Evolutionary conservation across 2,888 invertebrate genomes (phyloP).

Genomic region (Lumbricus terrestris): DNA sequence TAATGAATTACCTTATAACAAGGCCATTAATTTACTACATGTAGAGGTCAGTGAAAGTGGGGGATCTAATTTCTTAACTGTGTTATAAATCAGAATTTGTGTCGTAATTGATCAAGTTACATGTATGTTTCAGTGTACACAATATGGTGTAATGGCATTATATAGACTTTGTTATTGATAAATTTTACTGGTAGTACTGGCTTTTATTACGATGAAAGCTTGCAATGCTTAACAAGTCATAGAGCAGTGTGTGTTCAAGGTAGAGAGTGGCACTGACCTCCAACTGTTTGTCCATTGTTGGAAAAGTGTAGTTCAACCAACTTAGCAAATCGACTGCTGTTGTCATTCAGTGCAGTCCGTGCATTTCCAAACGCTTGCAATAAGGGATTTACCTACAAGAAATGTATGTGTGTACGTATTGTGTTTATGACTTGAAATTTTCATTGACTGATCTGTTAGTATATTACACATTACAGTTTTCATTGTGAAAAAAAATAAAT

Average conservation of each 20-base stretch:
- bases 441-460: background rate
- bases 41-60: background rate
- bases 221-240: background rate
- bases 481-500: too few species aligned
- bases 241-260: background rate
- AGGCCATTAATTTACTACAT: too few species aligned
- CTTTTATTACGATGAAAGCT: background rate
- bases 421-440: too few species aligned
- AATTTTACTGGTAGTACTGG: too few species aligned
- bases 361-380: conserved; percentile 49
- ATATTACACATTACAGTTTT: background rate
- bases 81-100: background rate
- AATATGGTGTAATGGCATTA: background rate
- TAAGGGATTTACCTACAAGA: conserved; percentile 48
- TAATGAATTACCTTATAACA: background rate
- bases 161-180: too few species aligned
- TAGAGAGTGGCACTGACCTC: conserved; percentile 42
- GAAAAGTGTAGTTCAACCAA: conserved; percentile 42
- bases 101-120: background rate
- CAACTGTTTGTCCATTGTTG: conserved; percentile 41
- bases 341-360: conserved; percentile 45
- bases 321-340: conserved; percentile 51
- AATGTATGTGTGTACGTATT: background rate
- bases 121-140: background rate
- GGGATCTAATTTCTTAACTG: background rate